Evolutionary conservation across 1,140 invertebrate species (phyloP).

Genomic region (Drosophila dunni): DNA sequence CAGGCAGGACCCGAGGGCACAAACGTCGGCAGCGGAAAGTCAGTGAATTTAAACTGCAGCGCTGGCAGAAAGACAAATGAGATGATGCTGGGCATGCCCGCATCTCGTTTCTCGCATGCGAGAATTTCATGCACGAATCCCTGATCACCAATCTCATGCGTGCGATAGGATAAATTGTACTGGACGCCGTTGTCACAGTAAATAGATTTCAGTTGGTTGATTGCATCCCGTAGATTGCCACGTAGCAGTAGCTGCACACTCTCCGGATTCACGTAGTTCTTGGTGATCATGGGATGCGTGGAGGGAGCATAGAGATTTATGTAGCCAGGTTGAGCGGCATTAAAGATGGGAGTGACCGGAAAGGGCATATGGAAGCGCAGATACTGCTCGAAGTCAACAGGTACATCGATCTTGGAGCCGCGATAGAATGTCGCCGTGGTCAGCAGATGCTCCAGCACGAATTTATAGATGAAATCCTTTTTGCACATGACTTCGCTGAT

Average conservation of each 20-base stretch:
- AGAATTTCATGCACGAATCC: slow-evolving; percentile 62
- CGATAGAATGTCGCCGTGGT: slow-evolving; percentile 59
- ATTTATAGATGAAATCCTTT: slow-evolving; percentile 58
- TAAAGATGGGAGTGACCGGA: slow-evolving; percentile 56
- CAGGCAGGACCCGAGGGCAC: slow-evolving; percentile 53
- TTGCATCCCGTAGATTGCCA: slow-evolving; percentile 53
- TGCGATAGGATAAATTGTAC: slow-evolving; percentile 53
- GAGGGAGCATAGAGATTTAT: slow-evolving; percentile 50
- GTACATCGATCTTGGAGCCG: slow-evolving; percentile 60
- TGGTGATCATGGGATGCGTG: slow-evolving; percentile 53
- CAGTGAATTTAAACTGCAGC: slow-evolving; percentile 47
- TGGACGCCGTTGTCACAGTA: slow-evolving; percentile 44
- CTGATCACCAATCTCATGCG: slow-evolving; percentile 62
- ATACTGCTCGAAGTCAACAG: slow-evolving; percentile 59
- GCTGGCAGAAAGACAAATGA: slow-evolving; percentile 63
- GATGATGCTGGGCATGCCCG: slow-evolving; percentile 56
- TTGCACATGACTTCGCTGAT: slow-evolving; percentile 54
- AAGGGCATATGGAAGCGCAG: slow-evolving; percentile 58
- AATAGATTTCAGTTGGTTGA: slow-evolving; percentile 25
- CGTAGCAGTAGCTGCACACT: slow-evolving; percentile 51
- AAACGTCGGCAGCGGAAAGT: slow-evolving; percentile 49
- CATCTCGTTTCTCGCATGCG: slow-evolving; percentile 45
- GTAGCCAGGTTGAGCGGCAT: slow-evolving; percentile 50
- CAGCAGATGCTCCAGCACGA: slow-evolving; percentile 42
- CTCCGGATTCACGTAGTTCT: slow-evolving; percentile 53